phyloP scores from a whole-genome alignment of 53 echinoderm and acorn worm species.

The Holothuria scabra region DNA sequence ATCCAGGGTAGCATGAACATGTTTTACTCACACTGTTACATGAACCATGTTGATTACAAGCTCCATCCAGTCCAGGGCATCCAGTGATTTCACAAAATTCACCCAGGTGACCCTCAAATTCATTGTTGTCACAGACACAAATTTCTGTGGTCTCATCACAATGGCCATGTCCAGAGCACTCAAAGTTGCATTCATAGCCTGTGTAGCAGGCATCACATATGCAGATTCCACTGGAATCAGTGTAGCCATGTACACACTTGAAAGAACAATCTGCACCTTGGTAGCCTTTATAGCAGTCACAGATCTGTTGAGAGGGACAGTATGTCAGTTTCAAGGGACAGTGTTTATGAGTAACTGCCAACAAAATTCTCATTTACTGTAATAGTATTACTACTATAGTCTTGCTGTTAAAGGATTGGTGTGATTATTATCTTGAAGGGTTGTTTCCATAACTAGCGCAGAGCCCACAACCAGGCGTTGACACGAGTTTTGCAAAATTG shows the following conservation, averaged over 20 bases:
- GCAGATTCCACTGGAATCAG: conserved; percentile 69
- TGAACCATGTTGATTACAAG: conserved; percentile 78
- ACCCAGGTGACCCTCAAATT: conserved; percentile 50
- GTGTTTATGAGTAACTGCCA: no score
- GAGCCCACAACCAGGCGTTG: no score
- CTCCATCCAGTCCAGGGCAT: conserved; percentile 78
- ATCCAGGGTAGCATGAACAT: conserved; percentile 91
- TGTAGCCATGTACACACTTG: conserved; percentile 68
- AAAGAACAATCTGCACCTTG: conserved; percentile 78
- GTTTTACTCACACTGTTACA: conserved; percentile 69
- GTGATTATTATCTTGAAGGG: no score
- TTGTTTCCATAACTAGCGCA: no score
- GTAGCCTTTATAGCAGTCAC: conserved; percentile 71
- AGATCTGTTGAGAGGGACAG: conserved; percentile 17
- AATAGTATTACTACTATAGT: no score
- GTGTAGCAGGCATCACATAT: conserved; percentile 82
- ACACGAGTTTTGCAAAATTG: no score
- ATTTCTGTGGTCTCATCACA: conserved; percentile 43
- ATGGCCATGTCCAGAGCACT: conserved; percentile 79
- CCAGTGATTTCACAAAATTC: conserved; percentile 71
- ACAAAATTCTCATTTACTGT: no score
- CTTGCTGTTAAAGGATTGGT: no score
- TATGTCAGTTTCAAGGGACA: no score
- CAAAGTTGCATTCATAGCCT: conserved; percentile 80
- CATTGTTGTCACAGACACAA: conserved; percentile 67